phyloP scores from a whole-genome alignment of 2,888 invertebrate genomes.

The Acrobeloides nanus region DNA sequence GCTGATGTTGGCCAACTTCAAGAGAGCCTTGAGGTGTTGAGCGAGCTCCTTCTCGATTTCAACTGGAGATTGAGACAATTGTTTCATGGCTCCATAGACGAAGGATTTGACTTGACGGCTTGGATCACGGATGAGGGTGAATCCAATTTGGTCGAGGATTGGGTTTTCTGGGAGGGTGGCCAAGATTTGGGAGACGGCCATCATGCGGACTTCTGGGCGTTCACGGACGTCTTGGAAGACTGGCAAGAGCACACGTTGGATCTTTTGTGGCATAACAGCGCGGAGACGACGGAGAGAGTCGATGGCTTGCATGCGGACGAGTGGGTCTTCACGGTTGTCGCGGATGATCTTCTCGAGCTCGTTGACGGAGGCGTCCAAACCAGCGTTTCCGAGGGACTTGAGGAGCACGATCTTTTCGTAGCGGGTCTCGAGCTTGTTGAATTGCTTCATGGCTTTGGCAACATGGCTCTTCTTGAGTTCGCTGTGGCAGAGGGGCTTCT shows the following conservation, averaged over 20 bases:
- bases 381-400: slow-evolving; percentile 49
- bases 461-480: neutral
- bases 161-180: slow-evolving; percentile 19
- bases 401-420: slow-evolving; percentile 44
- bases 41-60: slow-evolving; percentile 24
- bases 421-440: slow-evolving; percentile 9
- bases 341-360: slow-evolving; percentile 47
- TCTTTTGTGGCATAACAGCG: slow-evolving; percentile 20
- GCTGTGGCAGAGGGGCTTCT: neutral
- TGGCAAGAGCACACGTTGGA: slow-evolving; percentile 29
- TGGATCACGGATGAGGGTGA: slow-evolving; percentile 17
- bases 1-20: slow-evolving; percentile 16
- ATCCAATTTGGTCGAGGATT: slow-evolving; percentile 30
- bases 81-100: slow-evolving; percentile 18
- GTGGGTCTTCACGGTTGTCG: slow-evolving; percentile 26
- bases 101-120: slow-evolving; percentile 23
- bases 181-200: slow-evolving; percentile 24
- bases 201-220: slow-evolving; percentile 23
- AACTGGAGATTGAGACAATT: slow-evolving; percentile 23
- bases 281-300: slow-evolving; percentile 30
- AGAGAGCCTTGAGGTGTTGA: slow-evolving; percentile 9
- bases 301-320: slow-evolving; percentile 34
- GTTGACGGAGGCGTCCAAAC: slow-evolving; percentile 34
- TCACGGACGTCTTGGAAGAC: slow-evolving; percentile 26
- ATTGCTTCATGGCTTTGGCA: neutral